Conservation (phyloP, 64 coral and sea anemone genomes). For the Astreopora myriophthalma region DNA sequence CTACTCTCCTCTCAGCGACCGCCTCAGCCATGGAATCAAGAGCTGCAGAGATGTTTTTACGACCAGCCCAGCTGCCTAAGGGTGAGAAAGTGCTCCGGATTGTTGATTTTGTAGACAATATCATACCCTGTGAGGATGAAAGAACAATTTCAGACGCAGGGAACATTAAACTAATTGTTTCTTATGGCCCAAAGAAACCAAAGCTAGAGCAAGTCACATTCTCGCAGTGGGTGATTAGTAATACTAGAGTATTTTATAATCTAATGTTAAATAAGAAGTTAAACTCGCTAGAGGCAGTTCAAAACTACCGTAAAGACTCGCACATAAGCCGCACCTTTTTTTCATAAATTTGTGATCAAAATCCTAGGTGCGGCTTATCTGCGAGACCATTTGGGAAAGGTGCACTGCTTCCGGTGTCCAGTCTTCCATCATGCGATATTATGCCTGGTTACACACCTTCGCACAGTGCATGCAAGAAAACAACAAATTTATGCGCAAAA, state of each 20-base stretch:
- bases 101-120: conserved; percentile 43
- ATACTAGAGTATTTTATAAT: conserved; percentile 48
- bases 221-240: conserved; percentile 37
- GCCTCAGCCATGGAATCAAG: background rate
- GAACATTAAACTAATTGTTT: conserved; percentile 13
- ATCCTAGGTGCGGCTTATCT: too few species aligned
- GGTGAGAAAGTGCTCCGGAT: conserved; percentile 28
- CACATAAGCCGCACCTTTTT: too few species aligned
- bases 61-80: background rate
- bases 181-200: conserved; percentile 34
- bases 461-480: too few species aligned
- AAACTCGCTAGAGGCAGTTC: background rate
- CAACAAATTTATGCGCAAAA: too few species aligned
- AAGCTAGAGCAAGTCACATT: conserved; percentile 27
- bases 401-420: too few species aligned
- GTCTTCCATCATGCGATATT: too few species aligned
- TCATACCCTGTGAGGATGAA: background rate
- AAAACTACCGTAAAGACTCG: too few species aligned
- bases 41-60: conserved; percentile 18
- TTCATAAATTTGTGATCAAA: too few species aligned
- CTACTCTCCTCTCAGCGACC: background rate
- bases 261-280: background rate
- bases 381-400: too few species aligned
- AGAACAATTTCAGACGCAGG: conserved; percentile 4
- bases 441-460: too few species aligned